These are phyloP conservation scores for Nansenia antarctica DNA, from an alignment of 2,113 vertebrate genomes.

Conservation along the genomic window DNA sequence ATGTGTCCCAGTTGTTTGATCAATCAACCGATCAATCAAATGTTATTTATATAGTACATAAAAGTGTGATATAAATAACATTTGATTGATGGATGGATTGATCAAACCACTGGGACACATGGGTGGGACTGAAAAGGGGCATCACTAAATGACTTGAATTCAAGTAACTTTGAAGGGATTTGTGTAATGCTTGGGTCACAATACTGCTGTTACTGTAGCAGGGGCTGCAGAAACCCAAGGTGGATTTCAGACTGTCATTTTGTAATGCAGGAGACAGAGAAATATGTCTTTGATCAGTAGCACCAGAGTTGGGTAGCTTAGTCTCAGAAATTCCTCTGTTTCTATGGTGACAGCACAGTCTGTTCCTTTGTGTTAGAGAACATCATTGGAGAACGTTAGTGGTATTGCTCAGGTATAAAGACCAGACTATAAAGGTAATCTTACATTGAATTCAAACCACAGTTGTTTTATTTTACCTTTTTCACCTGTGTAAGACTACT, in stretches of 20 bases:
- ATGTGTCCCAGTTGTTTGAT: too few species aligned
- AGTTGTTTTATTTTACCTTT: too few species aligned
- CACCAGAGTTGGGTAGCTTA: not conserved
- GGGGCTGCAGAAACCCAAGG: not conserved
- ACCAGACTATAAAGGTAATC: not conserved
- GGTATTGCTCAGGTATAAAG: not conserved
- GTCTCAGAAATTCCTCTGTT: slow-evolving; percentile 38
- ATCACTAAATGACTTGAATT: not conserved
- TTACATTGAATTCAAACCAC: not conserved
- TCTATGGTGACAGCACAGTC: slow-evolving; percentile 59
- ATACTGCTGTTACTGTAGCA: not conserved
- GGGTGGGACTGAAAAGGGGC: too few species aligned
- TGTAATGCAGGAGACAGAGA: not conserved
- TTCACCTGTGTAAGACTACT: too few species aligned
- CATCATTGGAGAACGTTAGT: not conserved
- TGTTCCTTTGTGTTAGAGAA: not conserved
- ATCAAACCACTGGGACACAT: too few species aligned
- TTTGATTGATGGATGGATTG: too few species aligned
- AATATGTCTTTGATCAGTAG: not conserved
- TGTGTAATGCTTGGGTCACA: not conserved
- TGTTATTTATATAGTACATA: too few species aligned
- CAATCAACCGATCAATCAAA: too few species aligned
- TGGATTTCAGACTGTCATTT: not conserved
- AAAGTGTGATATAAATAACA: too few species aligned
- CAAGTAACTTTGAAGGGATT: not conserved